phyloP scores from a whole-genome alignment of 2,797 vertebrate genomes.

The Emys orbicularis region DNA sequence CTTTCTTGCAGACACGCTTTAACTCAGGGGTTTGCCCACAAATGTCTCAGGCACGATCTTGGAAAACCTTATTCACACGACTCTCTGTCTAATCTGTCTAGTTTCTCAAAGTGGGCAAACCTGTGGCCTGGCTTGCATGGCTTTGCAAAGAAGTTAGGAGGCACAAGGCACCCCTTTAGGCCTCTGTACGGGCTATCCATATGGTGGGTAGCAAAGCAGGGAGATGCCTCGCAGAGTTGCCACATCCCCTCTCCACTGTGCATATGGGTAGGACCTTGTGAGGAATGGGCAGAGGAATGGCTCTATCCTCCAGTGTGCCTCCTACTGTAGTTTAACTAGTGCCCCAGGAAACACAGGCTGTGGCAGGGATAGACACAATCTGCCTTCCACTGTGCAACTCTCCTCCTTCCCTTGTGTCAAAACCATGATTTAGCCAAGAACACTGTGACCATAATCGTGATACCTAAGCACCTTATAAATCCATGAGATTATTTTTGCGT shows the following conservation, averaged over 20 bases:
- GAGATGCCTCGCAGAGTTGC: not conserved
- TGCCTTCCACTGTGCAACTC: not conserved
- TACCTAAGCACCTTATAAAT: not conserved
- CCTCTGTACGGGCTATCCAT: not conserved
- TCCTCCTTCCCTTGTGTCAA: not conserved
- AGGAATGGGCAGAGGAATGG: not conserved
- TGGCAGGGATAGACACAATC: not conserved
- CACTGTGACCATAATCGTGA: not conserved
- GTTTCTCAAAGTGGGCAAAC: not conserved
- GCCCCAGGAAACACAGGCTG: not conserved
- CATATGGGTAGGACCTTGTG: not conserved
- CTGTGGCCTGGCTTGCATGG: not conserved
- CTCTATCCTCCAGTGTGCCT: not conserved
- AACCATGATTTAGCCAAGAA: not conserved
- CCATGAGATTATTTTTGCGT: not conserved
- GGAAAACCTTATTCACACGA: not conserved
- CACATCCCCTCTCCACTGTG: not conserved
- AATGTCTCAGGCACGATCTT: not conserved
- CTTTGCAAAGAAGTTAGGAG: not conserved
- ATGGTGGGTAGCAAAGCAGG: too few relatives aligned
- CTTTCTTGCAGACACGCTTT: not conserved
- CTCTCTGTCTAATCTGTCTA: not conserved
- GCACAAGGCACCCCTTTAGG: not conserved
- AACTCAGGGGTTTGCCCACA: not conserved
- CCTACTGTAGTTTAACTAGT: not conserved